Evolutionary conservation across 2,113 vertebrate species (phyloP), one percentile per base, ranked within the genome.

Genomic region (Dromaius novaehollandiae): DNA sequence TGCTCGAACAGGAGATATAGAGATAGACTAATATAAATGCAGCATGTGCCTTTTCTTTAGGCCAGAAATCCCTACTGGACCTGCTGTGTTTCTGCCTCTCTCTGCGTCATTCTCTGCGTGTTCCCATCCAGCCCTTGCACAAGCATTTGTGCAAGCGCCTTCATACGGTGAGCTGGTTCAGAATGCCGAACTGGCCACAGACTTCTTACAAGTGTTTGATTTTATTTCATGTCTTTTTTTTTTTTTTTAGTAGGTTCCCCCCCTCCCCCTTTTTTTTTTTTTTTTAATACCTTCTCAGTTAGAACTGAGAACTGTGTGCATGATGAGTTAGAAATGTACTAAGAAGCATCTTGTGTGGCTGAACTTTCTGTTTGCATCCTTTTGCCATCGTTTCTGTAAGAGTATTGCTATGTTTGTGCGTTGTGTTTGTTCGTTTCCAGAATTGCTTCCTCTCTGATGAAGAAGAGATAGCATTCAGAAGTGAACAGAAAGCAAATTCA

Each of bases 181-280:
- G 36, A 25, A 15, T 25, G 36, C 20, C 24, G 22, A 64, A 64
- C 13, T 64, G 36, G 25, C 22, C 32, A 34, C 18, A 60, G 20
- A 60, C 6, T 34, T 11, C 22, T 64, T 26, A 64, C 9, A 36
- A 64, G 38, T 13, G n/a, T 38, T 38, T 13, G 36, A 64, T 64
- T 64, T 38, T 8, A 64, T 38, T 38, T 32, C 1, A 30, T 44
- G 25, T 3, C 28, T 34, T 63, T 58, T 48, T 56, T 25, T 17
- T 70, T 70, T 5, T 74, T 38, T 38, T 38, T 38, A 14, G 5
- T 51, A 4, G 28, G 2, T 36, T 1, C 0, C 2, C 11, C 10
- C 28, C 5, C 18, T 7, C 25, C 36, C 6, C 2, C n/a, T n/a
- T n/a, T n/a, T n/a, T n/a, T n/a, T n/a, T 8, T 7, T 17, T 22